These are phyloP conservation scores for Drosophila oshimai DNA, from an alignment of 1,140 invertebrate species.

Conservation along the genomic window DNA sequence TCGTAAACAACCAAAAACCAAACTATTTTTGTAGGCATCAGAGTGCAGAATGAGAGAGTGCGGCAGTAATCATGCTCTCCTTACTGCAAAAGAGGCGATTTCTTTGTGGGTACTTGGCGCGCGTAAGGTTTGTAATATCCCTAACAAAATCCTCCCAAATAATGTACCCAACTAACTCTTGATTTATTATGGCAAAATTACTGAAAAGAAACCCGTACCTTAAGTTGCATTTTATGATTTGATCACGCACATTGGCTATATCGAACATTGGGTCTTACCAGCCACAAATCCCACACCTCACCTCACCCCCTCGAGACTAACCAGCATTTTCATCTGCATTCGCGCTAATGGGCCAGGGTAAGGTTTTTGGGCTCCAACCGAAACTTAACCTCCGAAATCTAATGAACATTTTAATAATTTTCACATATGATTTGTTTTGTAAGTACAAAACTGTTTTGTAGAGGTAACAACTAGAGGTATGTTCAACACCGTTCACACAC, in stretches of 20 bases:
- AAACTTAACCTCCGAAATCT: constrained; percentile 6
- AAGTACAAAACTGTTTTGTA: constrained; percentile 28
- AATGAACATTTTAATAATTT: constrained; percentile 15
- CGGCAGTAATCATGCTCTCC: constrained; percentile 87
- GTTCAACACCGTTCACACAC: constrained; percentile 26
- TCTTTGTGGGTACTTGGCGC: constrained; percentile 94
- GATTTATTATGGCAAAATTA: constrained; percentile 37
- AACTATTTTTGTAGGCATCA: constrained; percentile 82
- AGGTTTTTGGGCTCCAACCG: constrained; percentile 5
- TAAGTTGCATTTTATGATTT: constrained; percentile 38
- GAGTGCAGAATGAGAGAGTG: constrained; percentile 82
- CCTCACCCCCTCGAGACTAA: constrained; percentile 21
- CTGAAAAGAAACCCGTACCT: constrained; percentile 6
- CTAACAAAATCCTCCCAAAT: constrained; percentile 28
- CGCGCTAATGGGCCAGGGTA: constrained; percentile 39
- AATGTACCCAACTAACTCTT: constrained; percentile 29
- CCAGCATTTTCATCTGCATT: constrained; percentile 53
- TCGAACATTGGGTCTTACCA: constrained; percentile 62
- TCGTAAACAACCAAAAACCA: constrained; percentile 44
- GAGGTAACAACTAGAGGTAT: constrained; percentile 63
- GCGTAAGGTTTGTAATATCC: constrained; percentile 90
- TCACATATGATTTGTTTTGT: constrained; percentile 12
- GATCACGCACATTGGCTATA: constrained; percentile 59
- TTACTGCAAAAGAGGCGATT: constrained; percentile 94
- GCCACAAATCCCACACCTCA: constrained; percentile 15